Evolutionary conservation across 2,113 vertebrate species (phyloP), one percentile per base, ranked within the genome.

Genomic region (Scortum barcoo): DNA sequence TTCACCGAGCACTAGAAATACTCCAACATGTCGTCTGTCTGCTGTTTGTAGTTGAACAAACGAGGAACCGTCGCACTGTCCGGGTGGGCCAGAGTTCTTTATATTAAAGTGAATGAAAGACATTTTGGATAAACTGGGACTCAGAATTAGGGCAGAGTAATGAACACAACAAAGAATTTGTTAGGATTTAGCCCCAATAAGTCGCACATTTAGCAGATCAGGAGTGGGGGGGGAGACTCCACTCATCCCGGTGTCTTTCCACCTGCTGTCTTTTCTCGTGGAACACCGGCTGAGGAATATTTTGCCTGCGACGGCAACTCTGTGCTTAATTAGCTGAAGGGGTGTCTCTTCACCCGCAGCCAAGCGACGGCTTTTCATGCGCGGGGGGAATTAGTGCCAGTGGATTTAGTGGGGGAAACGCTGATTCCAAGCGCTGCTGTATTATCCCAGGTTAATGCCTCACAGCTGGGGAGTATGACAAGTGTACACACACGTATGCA

Each of bases 271-370:
- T 33, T 75, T n/a, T 63, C 48, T 58, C 14, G 3, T 7, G 0
- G 22, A 81, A 67, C 38, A 8, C 26, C 0, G 22, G 76, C 36
- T 40, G 61, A 76, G 40, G 24, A 61, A 71, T 58, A 40, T 70
- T 74, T 82, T 22, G 57, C 17, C 61, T 8, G 36, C 19, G 24
- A 33, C 17, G 10, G 79, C 80, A 72, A 63, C 86, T 88, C 38
- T 62, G 30, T 44, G 61, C 50, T 26, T 78, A 78, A 91, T 91
- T 85, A 89, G 76, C 16, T 46, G 63, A 69, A 80, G 33, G 50
- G 76, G 62, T 33, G 28, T 78, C 74, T 83, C 83, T 83, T 62
- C 74, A 72, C 73, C 48, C 57, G 12, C 7, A 56, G 72, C 81
- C 69, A 63, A 78, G 68, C n/a, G 54, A 24, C 36, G 12, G 56